phyloP scores from a whole-genome alignment of 2,888 invertebrate species.

The Leptura quadrifasciata region DNA sequence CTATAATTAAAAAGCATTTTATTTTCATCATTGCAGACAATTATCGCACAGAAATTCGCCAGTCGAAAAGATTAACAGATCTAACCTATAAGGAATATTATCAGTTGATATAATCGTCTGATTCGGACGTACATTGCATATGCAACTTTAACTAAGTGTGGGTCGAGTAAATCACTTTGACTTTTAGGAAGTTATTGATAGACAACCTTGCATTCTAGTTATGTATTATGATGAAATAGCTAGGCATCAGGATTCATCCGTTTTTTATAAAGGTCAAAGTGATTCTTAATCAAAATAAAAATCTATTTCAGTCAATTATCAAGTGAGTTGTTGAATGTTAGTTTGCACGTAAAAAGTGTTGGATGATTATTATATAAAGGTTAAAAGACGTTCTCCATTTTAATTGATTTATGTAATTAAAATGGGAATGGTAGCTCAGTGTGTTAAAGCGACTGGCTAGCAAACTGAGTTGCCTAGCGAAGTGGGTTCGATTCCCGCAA shows the following conservation, averaged over 20 bases:
- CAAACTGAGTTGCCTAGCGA: too few species aligned
- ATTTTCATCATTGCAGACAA: too few species aligned
- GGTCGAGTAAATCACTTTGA: slow-evolving; percentile 5
- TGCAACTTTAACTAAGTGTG: not conserved
- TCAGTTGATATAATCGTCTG: too few species aligned
- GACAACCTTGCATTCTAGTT: not conserved
- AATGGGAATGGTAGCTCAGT: too few species aligned
- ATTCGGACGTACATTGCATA: too few species aligned
- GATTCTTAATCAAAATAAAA: not conserved
- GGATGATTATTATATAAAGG: not conserved
- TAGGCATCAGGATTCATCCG: not conserved
- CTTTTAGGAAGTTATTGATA: not conserved
- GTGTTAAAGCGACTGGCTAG: too few species aligned
- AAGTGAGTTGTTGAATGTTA: not conserved
- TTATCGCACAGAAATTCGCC: too few species aligned
- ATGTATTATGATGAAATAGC: not conserved
- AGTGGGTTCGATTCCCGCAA: too few species aligned
- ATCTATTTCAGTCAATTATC: slow-evolving; percentile 7
- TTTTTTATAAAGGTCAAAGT: slow-evolving; percentile 6
- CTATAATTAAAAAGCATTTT: too few species aligned
- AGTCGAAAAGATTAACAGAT: too few species aligned
- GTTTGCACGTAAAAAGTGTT: not conserved
- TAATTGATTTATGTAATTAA: not conserved
- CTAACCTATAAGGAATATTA: too few species aligned
- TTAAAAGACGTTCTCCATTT: not conserved